Conservation (phyloP, 23 tunicate genomes). For the Clavelina lepadiformis region DNA sequence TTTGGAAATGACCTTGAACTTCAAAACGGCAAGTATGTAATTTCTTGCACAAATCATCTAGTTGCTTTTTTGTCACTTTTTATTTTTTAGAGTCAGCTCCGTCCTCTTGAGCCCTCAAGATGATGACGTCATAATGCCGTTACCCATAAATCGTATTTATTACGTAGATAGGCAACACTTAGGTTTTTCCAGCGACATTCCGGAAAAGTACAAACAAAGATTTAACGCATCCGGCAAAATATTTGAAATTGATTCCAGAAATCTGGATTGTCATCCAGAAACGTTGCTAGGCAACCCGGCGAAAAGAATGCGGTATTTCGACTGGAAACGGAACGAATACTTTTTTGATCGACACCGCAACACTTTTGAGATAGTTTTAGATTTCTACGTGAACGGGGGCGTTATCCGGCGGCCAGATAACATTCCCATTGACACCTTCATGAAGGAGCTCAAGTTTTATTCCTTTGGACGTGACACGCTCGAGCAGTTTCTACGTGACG, state of each 20-base stretch:
- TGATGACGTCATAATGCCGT: too few relatives aligned
- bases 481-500: slow-evolving; percentile 54
- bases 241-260: slow-evolving; percentile 39
- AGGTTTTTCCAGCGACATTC: too few relatives aligned
- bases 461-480: slow-evolving; percentile 47
- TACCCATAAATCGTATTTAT: too few relatives aligned
- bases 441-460: slow-evolving; percentile 83
- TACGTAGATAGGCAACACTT: too few relatives aligned
- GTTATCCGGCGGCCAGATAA: slow-evolving; percentile 73
- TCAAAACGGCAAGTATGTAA: too few relatives aligned
- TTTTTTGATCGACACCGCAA: slow-evolving; percentile 90
- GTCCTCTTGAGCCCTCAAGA: neutral
- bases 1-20: too few relatives aligned
- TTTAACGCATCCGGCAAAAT: slow-evolving; percentile 78
- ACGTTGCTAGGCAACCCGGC: slow-evolving; percentile 74
- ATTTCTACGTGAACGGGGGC: slow-evolving; percentile 54
- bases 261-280: slow-evolving; percentile 46
- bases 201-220: slow-evolving; percentile 10
- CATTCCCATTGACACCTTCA: slow-evolving; percentile 91
- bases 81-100: too few relatives aligned
- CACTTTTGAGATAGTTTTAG: slow-evolving; percentile 68
- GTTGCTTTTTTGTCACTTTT: too few relatives aligned
- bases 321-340: slow-evolving; percentile 42
- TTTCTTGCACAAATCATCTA: too few relatives aligned
- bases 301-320: slow-evolving; percentile 51